Conservation (phyloP, 2,797 vertebrate species). For the Loriculus beryllinus region DNA sequence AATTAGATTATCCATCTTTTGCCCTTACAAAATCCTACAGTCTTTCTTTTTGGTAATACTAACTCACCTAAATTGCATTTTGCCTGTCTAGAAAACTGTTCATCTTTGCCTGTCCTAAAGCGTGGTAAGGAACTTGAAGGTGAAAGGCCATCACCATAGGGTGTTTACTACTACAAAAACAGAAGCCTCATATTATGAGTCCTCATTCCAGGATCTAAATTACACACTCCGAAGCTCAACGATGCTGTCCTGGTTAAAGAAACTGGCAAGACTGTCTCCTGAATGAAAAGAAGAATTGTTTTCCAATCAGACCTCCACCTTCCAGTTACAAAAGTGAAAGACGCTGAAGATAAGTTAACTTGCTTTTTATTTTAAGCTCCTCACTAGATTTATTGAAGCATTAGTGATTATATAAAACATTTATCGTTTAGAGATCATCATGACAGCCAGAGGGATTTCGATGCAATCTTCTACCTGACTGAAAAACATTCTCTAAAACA, state of each 20-base stretch:
- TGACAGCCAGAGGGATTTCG: not conserved
- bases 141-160: not conserved
- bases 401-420: not conserved
- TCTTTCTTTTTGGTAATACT: not conserved
- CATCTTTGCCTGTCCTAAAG: not conserved
- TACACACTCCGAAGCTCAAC: not conserved
- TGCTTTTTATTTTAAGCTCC: not conserved
- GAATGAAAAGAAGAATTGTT: not conserved
- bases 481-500: not conserved
- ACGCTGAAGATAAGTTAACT: not conserved
- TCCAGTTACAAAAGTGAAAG: not conserved
- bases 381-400: not conserved
- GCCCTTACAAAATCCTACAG: not conserved
- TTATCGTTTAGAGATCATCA: not conserved
- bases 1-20: not conserved
- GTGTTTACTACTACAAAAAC: not conserved
- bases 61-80: not conserved
- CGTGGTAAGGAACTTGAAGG: not conserved
- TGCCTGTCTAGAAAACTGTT: not conserved
- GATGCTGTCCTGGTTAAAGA: not conserved
- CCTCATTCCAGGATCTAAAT: not conserved
- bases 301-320: not conserved
- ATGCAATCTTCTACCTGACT: not conserved
- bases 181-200: not conserved
- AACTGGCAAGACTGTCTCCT: not conserved